Conservation (phyloP, 2,113 vertebrate genomes). For the Larimichthys crocea region DNA sequence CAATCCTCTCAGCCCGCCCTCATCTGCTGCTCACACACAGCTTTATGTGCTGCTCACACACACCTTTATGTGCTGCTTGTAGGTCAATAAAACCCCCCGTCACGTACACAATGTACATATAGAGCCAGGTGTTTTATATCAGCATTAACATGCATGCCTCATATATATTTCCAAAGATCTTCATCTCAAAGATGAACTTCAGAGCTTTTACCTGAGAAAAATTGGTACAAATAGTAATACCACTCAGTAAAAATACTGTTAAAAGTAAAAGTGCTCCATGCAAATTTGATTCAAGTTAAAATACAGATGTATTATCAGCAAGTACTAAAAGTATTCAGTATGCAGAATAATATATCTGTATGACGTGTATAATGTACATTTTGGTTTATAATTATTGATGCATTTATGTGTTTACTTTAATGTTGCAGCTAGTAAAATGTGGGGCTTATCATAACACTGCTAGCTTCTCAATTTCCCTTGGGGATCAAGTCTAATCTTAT, state of each 20-base stretch:
- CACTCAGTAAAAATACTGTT: no score
- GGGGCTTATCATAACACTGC: background rate
- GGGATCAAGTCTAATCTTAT: background rate
- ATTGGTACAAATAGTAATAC: no score
- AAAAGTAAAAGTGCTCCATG: no score
- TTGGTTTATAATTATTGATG: background rate
- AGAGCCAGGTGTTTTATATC: background rate
- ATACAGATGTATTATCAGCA: no score
- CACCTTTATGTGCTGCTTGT: constrained; percentile 27
- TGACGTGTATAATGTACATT: background rate
- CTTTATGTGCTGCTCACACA: constrained; percentile 30
- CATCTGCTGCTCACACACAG: constrained; percentile 19
- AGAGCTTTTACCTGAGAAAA: background rate
- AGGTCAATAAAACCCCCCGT: constrained; percentile 43
- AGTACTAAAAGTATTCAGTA: no score
- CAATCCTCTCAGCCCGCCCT: constrained; percentile 48
- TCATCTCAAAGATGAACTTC: no score
- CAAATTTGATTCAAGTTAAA: no score
- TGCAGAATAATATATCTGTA: background rate
- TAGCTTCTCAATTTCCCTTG: background rate
- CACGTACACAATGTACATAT: background rate
- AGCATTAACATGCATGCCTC: background rate
- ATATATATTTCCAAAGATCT: background rate
- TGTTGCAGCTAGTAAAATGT: background rate
- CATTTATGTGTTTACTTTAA: background rate